Base-by-base conservation (phyloP, 2,888 invertebrate genomes). In the Lochmaea crataegi region DNA sequence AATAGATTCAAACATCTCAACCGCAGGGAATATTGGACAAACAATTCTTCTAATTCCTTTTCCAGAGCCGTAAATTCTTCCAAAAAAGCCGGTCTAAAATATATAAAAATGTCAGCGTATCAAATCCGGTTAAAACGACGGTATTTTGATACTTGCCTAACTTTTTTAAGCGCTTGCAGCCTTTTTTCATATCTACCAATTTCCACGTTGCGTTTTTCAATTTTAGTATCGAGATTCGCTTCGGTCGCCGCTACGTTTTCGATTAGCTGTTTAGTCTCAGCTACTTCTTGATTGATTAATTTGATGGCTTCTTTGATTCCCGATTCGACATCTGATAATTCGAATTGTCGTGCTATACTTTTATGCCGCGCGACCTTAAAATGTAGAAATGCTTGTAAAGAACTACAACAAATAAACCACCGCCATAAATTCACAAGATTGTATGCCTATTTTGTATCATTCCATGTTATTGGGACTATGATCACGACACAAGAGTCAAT, bases 31-130 rank as follows among this genome's bases (percentile, higher is more conserved):
- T 98, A 99, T 81, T 94, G 92, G 53, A 94, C 92, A 87, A 97
- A 98, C 22, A 97, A 88, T 76, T 91, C 89, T 82, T 94, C 93
- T 18, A 99, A 86, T 84, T 97, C 96, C 57, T 89, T 88, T 86
- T 99, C 98, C 68, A 96, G 89, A 64, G 93, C 92, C 73, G 96
- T 96, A 86, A 97, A 95, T 86, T 99, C 99, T 81, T 97, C 96
- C 90, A 98, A 93, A 86, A 98, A 99, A 0, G 97, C 98, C 0
- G 99, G 99, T 66, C 95, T 94, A 82, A 69, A 80, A 72, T 45
- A 32, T 32, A 32, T 5, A 18, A 56, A 7, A 22, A 57, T 18
- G 2, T 12, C 10, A 22, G 9, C 18, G 7, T 26, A 22, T 57
- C 16, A 41, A 32, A 41, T 38, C 14, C 16, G 14, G n/a, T 41